A percentile compares a stretch with the other conserved stretches of the same genome.
Evolutionary conservation across 2,113 vertebrate species (phyloP).

Genomic region (Anolis carolinensis): DNA sequence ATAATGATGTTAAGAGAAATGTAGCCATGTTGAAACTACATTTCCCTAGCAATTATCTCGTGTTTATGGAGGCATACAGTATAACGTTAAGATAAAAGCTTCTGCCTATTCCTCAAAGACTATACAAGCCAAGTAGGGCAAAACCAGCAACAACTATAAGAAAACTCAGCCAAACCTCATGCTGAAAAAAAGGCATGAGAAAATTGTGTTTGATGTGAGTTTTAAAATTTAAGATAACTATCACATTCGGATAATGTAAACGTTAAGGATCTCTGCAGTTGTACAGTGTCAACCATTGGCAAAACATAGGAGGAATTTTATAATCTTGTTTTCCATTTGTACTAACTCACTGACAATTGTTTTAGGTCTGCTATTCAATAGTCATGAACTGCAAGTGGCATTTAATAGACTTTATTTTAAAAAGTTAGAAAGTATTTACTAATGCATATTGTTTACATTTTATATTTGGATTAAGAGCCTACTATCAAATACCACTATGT

Average conservation of each 20-base stretch:
- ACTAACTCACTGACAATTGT: conserved; percentile 41
- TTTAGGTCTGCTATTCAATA: conserved; percentile 9
- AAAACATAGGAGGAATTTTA: conserved; percentile 15
- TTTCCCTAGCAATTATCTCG: background rate
- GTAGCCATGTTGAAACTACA: background rate
- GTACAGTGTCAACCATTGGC: conserved; percentile 34
- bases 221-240: background rate
- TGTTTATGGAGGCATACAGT: background rate
- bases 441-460: background rate
- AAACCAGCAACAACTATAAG: background rate
- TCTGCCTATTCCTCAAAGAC: background rate
- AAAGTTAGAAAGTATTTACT: background rate
- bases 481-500: conserved; percentile 13
- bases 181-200: background rate
- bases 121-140: background rate
- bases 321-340: conserved; percentile 52
- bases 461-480: background rate
- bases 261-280: conserved; percentile 30
- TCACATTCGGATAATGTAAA: conserved; percentile 28
- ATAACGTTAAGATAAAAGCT: background rate
- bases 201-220: conserved; percentile 9
- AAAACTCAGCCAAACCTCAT: background rate
- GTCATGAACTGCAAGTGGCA: conserved; percentile 19
- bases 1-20: background rate
- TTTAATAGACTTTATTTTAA: conserved; percentile 49